These are phyloP conservation scores for Drosophila paranaensis DNA, from an alignment of 2,888 invertebrate species.

Conservation along the genomic window DNA sequence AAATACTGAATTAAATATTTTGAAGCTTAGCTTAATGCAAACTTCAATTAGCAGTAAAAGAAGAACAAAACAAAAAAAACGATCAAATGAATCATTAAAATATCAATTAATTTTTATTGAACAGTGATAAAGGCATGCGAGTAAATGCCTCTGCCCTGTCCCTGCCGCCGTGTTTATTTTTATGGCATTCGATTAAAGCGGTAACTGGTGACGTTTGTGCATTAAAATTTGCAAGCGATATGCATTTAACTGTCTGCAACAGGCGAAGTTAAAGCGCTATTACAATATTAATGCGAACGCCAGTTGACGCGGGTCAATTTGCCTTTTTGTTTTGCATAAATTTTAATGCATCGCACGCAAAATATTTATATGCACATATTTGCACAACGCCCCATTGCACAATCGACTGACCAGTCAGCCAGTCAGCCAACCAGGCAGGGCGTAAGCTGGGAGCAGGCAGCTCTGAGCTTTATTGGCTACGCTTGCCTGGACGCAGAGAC, in stretches of 20 bases:
- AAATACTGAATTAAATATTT: background rate
- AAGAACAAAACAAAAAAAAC: constrained; percentile 11
- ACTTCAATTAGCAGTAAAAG: constrained; percentile 44
- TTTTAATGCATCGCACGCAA: constrained; percentile 71
- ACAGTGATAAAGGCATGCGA: background rate
- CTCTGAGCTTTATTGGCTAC: constrained; percentile 42
- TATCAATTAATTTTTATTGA: constrained; percentile 67
- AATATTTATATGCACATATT: constrained; percentile 75
- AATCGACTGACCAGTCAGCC: constrained; percentile 31
- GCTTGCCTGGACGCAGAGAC: constrained; percentile 43
- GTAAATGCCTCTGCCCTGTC: constrained; percentile 16
- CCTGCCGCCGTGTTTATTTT: constrained; percentile 58
- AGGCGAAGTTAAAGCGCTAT: constrained; percentile 49
- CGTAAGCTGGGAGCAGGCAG: background rate
- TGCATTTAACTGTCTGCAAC: constrained; percentile 51
- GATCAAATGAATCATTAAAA: constrained; percentile 63
- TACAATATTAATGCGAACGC: constrained; percentile 43
- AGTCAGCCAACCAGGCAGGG: constrained; percentile 2
- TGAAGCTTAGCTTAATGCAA: constrained; percentile 34
- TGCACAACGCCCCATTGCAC: constrained; percentile 73
- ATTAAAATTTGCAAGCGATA: constrained; percentile 37
- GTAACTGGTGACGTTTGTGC: constrained; percentile 47
- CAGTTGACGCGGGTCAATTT: constrained; percentile 43
- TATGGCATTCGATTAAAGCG: constrained; percentile 49
- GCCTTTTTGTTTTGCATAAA: constrained; percentile 71